These are phyloP conservation scores for Conchocele bisecta DNA, from an alignment of 2,888 invertebrate genomes.

Conservation along the genomic window DNA sequence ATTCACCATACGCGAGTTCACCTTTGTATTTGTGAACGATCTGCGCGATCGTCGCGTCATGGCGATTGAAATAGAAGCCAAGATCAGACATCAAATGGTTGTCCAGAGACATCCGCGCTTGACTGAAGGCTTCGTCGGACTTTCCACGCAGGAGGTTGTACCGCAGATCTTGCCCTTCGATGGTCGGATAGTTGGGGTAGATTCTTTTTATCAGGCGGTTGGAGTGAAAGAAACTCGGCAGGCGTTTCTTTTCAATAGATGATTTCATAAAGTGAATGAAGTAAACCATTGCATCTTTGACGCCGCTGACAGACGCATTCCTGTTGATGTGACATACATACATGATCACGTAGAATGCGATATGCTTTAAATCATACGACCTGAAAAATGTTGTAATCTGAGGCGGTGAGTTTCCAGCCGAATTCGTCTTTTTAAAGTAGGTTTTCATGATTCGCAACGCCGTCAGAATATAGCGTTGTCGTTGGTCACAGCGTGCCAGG, in stretches of 20 bases:
- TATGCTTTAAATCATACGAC: conserved; percentile 58
- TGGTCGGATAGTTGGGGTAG: conserved; percentile 1
- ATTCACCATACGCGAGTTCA: too few relatives aligned
- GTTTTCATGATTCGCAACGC: conserved; percentile 60
- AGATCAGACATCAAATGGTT: too few relatives aligned
- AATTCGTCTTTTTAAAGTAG: too few relatives aligned
- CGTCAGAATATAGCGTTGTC: conserved; percentile 53
- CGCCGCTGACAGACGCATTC: conserved; percentile 12
- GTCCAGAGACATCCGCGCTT: too few relatives aligned
- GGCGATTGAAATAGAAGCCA: too few relatives aligned
- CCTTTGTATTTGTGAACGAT: too few relatives aligned
- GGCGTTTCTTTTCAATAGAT: conserved; percentile 15
- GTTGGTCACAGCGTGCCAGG: conserved; percentile 30
- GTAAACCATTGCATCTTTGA: conserved; percentile 41
- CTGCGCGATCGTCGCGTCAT: too few relatives aligned
- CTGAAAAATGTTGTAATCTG: conserved; percentile 23
- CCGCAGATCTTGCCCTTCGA: too few relatives aligned
- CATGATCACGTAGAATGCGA: conserved; percentile 44
- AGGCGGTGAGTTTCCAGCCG: neutral
- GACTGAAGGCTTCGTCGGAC: too few relatives aligned
- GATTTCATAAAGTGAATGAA: conserved; percentile 30
- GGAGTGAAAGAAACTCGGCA: conserved; percentile 43
- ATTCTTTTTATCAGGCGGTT: conserved; percentile 5
- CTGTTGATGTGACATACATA: conserved; percentile 7
- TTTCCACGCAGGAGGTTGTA: too few relatives aligned